phyloP scores from a whole-genome alignment of 2,888 invertebrate genomes.

The Amblyjoppa fuscipennis region DNA sequence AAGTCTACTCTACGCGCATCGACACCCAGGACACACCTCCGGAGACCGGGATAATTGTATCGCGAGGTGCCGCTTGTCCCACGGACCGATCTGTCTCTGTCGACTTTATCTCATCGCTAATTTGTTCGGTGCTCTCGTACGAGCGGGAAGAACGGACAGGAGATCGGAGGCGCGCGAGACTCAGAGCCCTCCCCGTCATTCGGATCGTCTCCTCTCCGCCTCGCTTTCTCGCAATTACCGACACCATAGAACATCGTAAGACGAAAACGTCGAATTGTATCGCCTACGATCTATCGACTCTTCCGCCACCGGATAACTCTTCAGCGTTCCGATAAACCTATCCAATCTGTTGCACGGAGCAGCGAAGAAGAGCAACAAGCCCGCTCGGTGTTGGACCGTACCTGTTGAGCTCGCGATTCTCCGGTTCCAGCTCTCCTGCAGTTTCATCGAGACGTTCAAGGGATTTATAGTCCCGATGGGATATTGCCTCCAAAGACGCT shows the following conservation, averaged over 20 bases:
- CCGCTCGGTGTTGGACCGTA: background rate
- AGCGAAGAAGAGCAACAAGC: background rate
- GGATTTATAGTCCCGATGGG: slow-evolving; percentile 69
- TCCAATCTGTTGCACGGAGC: slow-evolving; percentile 8
- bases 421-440: slow-evolving; percentile 24
- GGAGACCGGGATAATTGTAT: slow-evolving; percentile 79
- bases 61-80: slow-evolving; percentile 71
- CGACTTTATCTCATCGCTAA: slow-evolving; percentile 83
- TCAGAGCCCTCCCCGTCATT: slow-evolving; percentile 25
- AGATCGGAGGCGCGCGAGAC: slow-evolving; percentile 14
- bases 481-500: slow-evolving; percentile 67
- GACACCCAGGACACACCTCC: slow-evolving; percentile 31
- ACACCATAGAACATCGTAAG: background rate
- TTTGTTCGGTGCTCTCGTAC: slow-evolving; percentile 79
- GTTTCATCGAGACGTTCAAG: slow-evolving; percentile 9
- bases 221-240: slow-evolving; percentile 25
- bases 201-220: slow-evolving; percentile 2
- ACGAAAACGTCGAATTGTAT: slow-evolving; percentile 9
- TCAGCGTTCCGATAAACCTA: background rate
- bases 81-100: slow-evolving; percentile 82
- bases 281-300: slow-evolving; percentile 3
- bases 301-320: slow-evolving; percentile 10
- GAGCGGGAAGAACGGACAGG: slow-evolving; percentile 32
- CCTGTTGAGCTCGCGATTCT: slow-evolving; percentile 14
- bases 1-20: slow-evolving; percentile 40